Conservation (phyloP, 2,113 vertebrate species). For the Climacteris rufus region DNA sequence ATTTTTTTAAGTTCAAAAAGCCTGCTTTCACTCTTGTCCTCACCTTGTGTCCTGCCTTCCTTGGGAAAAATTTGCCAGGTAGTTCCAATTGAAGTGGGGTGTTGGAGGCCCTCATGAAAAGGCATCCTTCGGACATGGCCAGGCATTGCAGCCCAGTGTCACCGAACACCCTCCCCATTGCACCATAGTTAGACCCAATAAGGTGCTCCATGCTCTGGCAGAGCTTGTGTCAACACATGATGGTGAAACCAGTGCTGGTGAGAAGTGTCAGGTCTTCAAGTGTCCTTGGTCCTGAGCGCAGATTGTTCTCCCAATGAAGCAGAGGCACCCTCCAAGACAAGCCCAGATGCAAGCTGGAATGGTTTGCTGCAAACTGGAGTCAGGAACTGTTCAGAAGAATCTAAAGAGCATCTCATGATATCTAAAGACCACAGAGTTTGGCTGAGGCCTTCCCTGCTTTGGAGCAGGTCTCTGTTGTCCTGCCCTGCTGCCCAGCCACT, state of each 20-base stretch:
- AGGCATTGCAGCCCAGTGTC: rapidly evolving
- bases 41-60: neutral
- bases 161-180: rapidly evolving
- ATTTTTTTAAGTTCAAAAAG: conserved; percentile 91
- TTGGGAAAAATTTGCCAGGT: neutral
- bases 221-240: neutral
- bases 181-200: rapidly evolving
- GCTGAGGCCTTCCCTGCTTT: neutral
- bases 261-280: neutral
- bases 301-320: neutral
- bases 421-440: neutral
- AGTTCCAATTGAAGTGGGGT: neutral
- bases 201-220: neutral
- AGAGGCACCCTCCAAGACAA: neutral
- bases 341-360: rapidly evolving
- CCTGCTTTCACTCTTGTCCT: neutral
- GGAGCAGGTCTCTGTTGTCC: no score
- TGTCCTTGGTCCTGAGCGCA: neutral
- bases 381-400: no score
- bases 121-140: rapidly evolving
- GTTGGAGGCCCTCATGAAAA: neutral
- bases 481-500: rapidly evolving
- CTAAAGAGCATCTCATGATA: neutral
- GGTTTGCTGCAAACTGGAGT: no score
- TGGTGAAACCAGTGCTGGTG: rapidly evolving